Percentiles rank a stretch among this genome's conserved stretches.
phyloP scores from a whole-genome alignment of 1,140 invertebrate genomes.

The Rhyzopertha dominica region DNA sequence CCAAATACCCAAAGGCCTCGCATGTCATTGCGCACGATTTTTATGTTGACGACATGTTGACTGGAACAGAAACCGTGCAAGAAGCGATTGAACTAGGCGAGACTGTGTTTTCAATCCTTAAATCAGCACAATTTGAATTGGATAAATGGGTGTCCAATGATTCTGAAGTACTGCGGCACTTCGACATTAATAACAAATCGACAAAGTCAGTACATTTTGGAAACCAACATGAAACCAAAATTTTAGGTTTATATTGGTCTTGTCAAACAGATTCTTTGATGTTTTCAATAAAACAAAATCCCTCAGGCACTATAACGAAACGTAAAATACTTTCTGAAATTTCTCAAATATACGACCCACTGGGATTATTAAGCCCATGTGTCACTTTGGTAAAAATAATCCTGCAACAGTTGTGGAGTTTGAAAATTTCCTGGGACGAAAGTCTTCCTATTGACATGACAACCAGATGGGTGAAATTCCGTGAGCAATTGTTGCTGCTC shows the following conservation, averaged over 20 bases:
- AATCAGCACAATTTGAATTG: background rate
- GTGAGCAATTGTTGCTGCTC: background rate
- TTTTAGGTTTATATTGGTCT: constrained; percentile 1
- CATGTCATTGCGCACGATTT: constrained; percentile 19
- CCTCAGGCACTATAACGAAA: too few species aligned
- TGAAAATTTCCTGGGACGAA: constrained; percentile 42
- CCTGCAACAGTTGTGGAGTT: constrained; percentile 43
- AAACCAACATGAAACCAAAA: constrained; percentile 1
- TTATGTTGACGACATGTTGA: constrained; percentile 37
- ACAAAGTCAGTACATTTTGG: background rate
- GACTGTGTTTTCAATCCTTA: background rate
- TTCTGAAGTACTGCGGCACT: background rate
- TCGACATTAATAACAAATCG: background rate
- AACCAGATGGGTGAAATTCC: background rate
- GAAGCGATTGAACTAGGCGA: background rate
- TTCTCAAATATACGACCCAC: background rate
- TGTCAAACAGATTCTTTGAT: too few species aligned
- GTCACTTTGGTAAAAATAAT: constrained; percentile 42
- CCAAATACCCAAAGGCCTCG: constrained; percentile 13
- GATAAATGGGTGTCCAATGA: background rate
- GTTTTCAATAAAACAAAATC: too few species aligned
- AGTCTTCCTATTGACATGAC: constrained; percentile 26
- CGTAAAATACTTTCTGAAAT: too few species aligned
- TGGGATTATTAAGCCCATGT: background rate
- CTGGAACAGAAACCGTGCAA: constrained; percentile 10